A percentile compares a stretch with the other conserved stretches of the same genome.
Conservation (phyloP, 1,140 invertebrate genomes). For the Conus betulinus region DNA sequence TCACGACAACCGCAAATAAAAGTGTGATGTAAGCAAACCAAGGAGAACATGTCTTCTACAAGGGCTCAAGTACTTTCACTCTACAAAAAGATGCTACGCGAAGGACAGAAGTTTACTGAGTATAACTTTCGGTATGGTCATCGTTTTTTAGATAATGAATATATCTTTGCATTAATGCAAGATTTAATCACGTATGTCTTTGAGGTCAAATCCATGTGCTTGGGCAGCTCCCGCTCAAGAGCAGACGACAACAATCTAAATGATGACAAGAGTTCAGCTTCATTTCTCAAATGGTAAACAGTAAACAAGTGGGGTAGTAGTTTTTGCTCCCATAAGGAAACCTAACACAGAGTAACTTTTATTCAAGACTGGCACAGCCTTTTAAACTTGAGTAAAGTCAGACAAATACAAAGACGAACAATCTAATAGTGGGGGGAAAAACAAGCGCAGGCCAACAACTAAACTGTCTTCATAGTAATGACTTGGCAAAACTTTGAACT, state of each 20-base stretch:
- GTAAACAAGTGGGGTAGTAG: too few relatives aligned
- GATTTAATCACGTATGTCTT: not conserved
- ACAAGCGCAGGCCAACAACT: too few relatives aligned
- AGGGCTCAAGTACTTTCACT: constrained; percentile 50
- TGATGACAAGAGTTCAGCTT: not conserved
- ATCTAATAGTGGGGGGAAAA: too few relatives aligned
- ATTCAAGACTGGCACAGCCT: too few relatives aligned
- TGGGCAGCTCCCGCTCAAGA: not conserved
- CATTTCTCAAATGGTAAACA: too few relatives aligned
- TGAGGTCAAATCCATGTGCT: not conserved
- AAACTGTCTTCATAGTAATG: too few relatives aligned
- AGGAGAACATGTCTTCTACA: constrained; percentile 57
- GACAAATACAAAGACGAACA: too few relatives aligned
- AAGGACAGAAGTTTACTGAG: constrained; percentile 62
- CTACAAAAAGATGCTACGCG: constrained; percentile 62
- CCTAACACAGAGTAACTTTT: too few relatives aligned
- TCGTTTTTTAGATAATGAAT: not conserved
- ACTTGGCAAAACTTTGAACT: too few relatives aligned
- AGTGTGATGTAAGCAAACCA: constrained; percentile 1
- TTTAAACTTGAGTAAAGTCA: too few relatives aligned
- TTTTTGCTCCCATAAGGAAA: too few relatives aligned
- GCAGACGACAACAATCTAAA: not conserved
- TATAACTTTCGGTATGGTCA: constrained; percentile 67
- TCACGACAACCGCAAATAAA: not conserved
- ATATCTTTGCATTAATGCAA: not conserved